A percentile compares a stretch with the other conserved stretches of the same genome.
These are phyloP conservation scores for Australoheros scitulus DNA, from an alignment of 2,113 vertebrate genomes.

Conservation along the genomic window DNA sequence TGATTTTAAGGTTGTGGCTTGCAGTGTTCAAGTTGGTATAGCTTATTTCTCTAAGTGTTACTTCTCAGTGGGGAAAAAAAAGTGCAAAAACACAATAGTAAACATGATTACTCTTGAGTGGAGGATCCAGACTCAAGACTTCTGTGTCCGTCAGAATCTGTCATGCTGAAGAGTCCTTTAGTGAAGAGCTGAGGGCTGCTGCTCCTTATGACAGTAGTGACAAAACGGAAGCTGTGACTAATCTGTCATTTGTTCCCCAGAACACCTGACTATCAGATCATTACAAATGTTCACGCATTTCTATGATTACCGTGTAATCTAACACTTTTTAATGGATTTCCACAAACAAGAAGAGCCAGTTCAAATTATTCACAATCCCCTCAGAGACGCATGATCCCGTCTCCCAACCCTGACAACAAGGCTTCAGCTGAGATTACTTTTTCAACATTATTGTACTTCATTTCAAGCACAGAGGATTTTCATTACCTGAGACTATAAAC, in stretches of 20 bases:
- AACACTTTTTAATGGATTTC: conserved; percentile 15
- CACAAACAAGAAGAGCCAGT: not conserved
- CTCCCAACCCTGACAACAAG: conserved; percentile 22
- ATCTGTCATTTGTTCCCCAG: not conserved
- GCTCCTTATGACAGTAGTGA: not conserved
- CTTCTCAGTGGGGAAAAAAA: not conserved
- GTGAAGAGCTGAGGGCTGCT: not conserved
- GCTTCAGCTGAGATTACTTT: conserved; percentile 44
- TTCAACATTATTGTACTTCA: conserved; percentile 59
- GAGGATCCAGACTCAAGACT: not conserved
- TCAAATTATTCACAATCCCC: conserved; percentile 28
- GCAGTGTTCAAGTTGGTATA: not conserved
- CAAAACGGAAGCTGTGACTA: not conserved
- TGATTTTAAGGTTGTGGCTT: not conserved
- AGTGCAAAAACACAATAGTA: not conserved
- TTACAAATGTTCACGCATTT: not conserved
- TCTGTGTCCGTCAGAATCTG: not conserved
- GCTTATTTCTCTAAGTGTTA: not conserved
- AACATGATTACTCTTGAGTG: not conserved
- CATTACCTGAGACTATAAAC: conserved; percentile 39
- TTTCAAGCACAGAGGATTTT: conserved; percentile 49
- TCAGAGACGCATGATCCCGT: conserved; percentile 10
- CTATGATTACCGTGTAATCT: not conserved
- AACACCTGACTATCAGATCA: conserved; percentile 1
- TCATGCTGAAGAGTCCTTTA: not conserved